These are phyloP conservation scores for Andrena haemorrhoa DNA, from an alignment of 2,888 invertebrate genomes.

Conservation along the genomic window DNA sequence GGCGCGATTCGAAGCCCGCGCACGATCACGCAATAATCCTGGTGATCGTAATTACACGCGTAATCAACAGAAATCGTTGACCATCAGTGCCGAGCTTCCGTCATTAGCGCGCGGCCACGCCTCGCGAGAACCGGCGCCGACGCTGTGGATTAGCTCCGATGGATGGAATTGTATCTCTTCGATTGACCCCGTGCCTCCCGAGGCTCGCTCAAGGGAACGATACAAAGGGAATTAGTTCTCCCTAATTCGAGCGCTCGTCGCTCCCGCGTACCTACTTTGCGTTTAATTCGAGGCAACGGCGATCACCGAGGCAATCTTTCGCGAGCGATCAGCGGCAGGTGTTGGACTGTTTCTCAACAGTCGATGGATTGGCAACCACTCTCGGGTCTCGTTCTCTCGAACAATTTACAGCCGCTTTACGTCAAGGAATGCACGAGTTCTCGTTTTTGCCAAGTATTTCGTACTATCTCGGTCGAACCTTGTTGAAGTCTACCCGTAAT, in stretches of 20 bases:
- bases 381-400: conserved; percentile 51
- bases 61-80: conserved; percentile 22
- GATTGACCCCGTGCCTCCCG: background rate
- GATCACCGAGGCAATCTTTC: conserved; percentile 39
- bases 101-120: conserved; percentile 16
- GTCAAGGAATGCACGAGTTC: conserved; percentile 43
- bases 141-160: background rate
- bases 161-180: background rate
- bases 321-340: conserved; percentile 46
- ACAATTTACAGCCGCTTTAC: conserved; percentile 57
- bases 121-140: conserved; percentile 2
- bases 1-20: background rate
- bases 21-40: background rate
- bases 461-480: conserved; percentile 31
- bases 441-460: conserved; percentile 48
- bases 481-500: conserved; percentile 27
- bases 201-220: background rate
- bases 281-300: conserved; percentile 36
- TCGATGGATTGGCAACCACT: conserved; percentile 54
- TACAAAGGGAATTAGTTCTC: background rate
- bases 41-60: conserved; percentile 7
- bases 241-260: conserved; percentile 10
- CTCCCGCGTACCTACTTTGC: conserved; percentile 10
- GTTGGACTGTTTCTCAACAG: conserved; percentile 42
- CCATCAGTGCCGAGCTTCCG: background rate